Base-by-base conservation (phyloP, 2,113 vertebrate genomes). In the Urocynchramus pylzowi region DNA sequence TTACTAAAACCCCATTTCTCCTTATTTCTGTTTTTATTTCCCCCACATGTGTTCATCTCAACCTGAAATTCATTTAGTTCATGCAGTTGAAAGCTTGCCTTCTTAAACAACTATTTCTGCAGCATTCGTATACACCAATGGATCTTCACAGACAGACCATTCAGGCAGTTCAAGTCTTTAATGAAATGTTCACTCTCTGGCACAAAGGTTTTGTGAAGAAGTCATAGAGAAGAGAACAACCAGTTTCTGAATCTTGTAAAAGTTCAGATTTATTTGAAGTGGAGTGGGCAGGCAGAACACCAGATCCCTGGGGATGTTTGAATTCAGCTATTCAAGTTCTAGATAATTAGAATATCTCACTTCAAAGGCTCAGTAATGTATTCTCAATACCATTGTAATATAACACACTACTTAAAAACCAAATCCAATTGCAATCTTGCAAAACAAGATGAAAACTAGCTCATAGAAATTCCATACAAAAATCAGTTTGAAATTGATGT, bases 31-130 rank as follows among this genome's bases (percentile, higher is more conserved):
- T 33, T 39, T 87, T 28, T 35, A 42, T 64, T 88, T 85, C 6
- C 5, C 4, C 17, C 27, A 50, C 3, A 11, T 28, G 1, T 52
- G 24, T 54, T 63, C 27, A 59, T 63, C 14, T 7, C 0, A 0
- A 42, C 21, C n/a, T 63, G 28, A 11, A 67, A 17, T 70, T 90
- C 0, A 4, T 70, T 44, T 69, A 84, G 20, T 23, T 67, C 12
- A 37, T 37, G 16, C 5, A 33, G 15, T 5, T 44, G 70, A 81
- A 76, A 81, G 1, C 11, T 42, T 60, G 4, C 35, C 22, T 70
- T 86, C 30, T 20, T 24, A 59, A 82, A 37, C 5, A 57, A 24
- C 2, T 2, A 2, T 28, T 77, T 90, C 33, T 87, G 35, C 52
- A 85, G 5, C 0, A 0, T 68, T 90, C 33, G 12, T 74, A 33